Conservation (phyloP, 2,888 invertebrate genomes). For the Scaptomyza reducta region DNA sequence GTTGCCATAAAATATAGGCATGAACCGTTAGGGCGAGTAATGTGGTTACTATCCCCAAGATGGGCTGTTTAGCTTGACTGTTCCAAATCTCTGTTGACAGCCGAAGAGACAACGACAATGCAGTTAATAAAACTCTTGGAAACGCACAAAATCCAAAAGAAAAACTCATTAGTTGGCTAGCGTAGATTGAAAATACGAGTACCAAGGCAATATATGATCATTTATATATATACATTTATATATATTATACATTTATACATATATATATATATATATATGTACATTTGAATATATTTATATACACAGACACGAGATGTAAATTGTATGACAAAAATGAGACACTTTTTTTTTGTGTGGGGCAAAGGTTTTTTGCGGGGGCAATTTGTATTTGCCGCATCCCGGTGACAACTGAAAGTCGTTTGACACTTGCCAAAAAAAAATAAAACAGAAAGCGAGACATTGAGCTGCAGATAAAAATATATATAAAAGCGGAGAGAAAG, state of each 20-base stretch:
- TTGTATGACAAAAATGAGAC: slow-evolving; percentile 24
- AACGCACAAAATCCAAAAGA: slow-evolving; percentile 18
- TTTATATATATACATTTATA: slow-evolving; percentile 21
- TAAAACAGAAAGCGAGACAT: neutral
- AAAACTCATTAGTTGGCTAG: slow-evolving; percentile 40
- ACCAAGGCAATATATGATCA: slow-evolving; percentile 36
- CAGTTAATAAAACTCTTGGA: slow-evolving; percentile 17
- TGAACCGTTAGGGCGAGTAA: slow-evolving; percentile 32
- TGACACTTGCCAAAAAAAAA: slow-evolving; percentile 26
- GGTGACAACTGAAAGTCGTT: slow-evolving; percentile 50
- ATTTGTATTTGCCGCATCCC: slow-evolving; percentile 51
- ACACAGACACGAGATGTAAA: neutral
- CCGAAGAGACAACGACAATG: slow-evolving; percentile 9
- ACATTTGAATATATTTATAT: neutral
- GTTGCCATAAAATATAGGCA: slow-evolving; percentile 43
- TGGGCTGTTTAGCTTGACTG: slow-evolving; percentile 32
- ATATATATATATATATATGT: too few species aligned
- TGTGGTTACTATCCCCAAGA: slow-evolving; percentile 56
- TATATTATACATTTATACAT: neutral
- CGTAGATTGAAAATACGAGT: slow-evolving; percentile 30
- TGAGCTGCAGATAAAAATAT: slow-evolving; percentile 6
- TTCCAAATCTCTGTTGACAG: slow-evolving; percentile 66
- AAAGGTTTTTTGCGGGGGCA: slow-evolving; percentile 31
- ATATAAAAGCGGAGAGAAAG: neutral
- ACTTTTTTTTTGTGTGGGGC: neutral